These are phyloP conservation scores for Bombus pyrosoma DNA, from an alignment of 1,140 invertebrate species.

Conservation along the genomic window DNA sequence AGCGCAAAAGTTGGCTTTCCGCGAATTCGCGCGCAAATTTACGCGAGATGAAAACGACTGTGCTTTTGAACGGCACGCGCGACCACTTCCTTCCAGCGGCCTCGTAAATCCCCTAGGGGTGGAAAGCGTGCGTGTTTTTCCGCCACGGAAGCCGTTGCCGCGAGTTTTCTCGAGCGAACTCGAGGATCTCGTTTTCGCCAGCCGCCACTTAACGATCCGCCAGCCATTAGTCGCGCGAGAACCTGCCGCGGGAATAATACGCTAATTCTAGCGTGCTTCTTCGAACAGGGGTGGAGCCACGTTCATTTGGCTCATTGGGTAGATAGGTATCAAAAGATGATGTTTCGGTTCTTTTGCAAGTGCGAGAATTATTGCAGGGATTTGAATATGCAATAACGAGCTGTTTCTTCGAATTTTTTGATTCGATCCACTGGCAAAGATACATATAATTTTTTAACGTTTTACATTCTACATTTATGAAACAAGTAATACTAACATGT, in stretches of 20 bases:
- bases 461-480: too few relatives aligned
- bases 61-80: constrained; percentile 49
- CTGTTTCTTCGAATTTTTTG: too few relatives aligned
- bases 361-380: too few relatives aligned
- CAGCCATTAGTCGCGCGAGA: constrained; percentile 33
- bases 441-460: too few relatives aligned
- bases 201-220: constrained; percentile 20
- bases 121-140: constrained; percentile 48
- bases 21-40: constrained; percentile 64
- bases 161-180: constrained; percentile 40
- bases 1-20: constrained; percentile 31
- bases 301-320: background rate
- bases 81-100: constrained; percentile 45
- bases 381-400: too few relatives aligned
- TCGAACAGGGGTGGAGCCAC: background rate
- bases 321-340: background rate
- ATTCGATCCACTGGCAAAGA: too few relatives aligned
- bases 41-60: constrained; percentile 53
- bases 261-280: constrained; percentile 13
- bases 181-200: constrained; percentile 20
- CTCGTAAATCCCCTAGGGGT: constrained; percentile 49
- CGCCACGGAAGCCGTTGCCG: background rate
- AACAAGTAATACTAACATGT: too few relatives aligned
- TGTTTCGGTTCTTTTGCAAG: background rate
- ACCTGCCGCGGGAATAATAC: constrained; percentile 8